Evolutionary conservation across 2,797 vertebrate genomes (phyloP).

Genomic region (Gobio occitaniae): DNA sequence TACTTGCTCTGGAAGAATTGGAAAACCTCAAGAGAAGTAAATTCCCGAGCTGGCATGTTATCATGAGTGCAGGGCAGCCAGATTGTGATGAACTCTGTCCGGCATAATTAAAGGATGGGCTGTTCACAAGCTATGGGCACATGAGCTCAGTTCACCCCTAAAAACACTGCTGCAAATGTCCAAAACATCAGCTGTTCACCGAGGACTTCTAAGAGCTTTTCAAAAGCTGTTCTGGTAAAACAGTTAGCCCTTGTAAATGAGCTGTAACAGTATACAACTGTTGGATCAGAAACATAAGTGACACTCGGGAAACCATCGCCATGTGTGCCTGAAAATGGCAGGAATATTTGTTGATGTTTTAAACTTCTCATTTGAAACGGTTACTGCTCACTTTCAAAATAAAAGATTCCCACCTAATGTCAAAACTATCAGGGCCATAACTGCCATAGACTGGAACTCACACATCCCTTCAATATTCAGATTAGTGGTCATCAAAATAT

Average conservation of each 20-base stretch:
- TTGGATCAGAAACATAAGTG: not conserved
- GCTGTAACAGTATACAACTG: not conserved
- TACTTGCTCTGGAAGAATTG: conserved; percentile 23
- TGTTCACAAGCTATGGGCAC: not conserved
- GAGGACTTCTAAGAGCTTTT: not conserved
- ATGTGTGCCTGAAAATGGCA: not conserved
- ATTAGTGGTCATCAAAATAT: not conserved
- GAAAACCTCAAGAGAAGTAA: conserved; percentile 16
- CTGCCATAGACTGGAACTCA: not conserved
- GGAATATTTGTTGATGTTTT: not conserved
- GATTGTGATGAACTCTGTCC: not conserved
- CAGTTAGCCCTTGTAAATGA: not conserved
- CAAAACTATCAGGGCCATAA: not conserved
- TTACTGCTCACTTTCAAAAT: not conserved
- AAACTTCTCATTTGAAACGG: not conserved
- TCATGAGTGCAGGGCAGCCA: not conserved
- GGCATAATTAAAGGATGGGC: not conserved
- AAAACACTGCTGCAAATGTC: not conserved
- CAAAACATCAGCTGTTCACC: not conserved
- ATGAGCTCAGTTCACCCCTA: not conserved
- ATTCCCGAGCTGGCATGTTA: not conserved
- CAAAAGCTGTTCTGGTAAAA: conserved; percentile 1
- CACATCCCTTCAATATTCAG: not conserved
- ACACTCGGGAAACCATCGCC: not conserved
- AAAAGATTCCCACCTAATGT: not conserved